Evolutionary conservation across 1,140 invertebrate genomes (phyloP), one percentile per base, ranked within the genome.

Genomic region (Drosophila nebulosa): DNA sequence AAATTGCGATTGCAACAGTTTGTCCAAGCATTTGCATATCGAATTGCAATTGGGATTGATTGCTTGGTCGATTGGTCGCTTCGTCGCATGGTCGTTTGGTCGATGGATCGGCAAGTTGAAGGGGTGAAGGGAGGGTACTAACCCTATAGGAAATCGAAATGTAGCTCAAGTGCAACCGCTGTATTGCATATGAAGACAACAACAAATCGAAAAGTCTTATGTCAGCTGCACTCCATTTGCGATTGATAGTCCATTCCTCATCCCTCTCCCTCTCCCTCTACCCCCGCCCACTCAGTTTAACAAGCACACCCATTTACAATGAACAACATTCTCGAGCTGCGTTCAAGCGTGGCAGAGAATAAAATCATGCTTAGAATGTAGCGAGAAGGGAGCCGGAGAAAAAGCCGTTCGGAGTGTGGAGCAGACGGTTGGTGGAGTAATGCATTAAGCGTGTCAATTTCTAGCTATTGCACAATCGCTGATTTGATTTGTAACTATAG

Each of bases 381-480:
- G 22, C 14, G 27, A n/a, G 32, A 36, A 53, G 46, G 35, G 51
- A 30, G 16, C 9, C 16, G 22, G 26, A 16, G 22, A 24, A 18
- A 24, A 21, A 3, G 5, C 14, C 27, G 3, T 9, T n/a, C n/a
- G 18, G 18, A 58, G 30, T 32, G 12, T 21, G 4, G 18, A 10
- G 16, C 9, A 46, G 39, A 46, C 18, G 39, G 16, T 21, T 46
- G 6, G 53, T 1, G 46, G 24, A 7, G 50, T 24, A 67, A 65
- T 69, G 78, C 83, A 88, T 56, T 60, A 80, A 88, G 83, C 83
- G 83, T 86, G 83, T 88, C 83, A 55, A 88, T 72, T 86, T 86
- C 73, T 71, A 81, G 74, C 69, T 76, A 70, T 85, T 86, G 83
- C 83, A 78, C 78, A 86, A 86, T 88, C 74, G 63, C 55, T 72